phyloP scores from a whole-genome alignment of 2,113 vertebrate species.

The Charadrius vociferus region DNA sequence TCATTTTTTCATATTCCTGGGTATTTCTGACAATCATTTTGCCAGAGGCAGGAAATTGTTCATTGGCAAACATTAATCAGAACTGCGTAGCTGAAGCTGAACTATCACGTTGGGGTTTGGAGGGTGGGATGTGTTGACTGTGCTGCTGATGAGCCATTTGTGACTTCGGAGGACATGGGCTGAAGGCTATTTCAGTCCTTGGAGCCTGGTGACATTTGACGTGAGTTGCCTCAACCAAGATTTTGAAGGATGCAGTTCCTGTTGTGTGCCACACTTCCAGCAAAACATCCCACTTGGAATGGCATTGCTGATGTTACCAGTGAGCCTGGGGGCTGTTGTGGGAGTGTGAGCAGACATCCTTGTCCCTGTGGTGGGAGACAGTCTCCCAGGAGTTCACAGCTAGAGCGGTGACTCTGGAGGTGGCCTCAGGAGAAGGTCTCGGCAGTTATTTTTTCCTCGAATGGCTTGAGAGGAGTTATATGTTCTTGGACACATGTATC shows the following conservation, averaged over 20 bases:
- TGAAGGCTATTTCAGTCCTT: too few species aligned
- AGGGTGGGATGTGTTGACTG: background rate
- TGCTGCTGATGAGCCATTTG: background rate
- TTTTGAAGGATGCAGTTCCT: accelerated
- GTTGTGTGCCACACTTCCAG: accelerated
- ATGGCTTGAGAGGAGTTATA: too few species aligned
- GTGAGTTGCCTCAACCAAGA: background rate
- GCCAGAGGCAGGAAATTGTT: background rate
- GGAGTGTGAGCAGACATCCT: accelerated
- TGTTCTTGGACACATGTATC: background rate
- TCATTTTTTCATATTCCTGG: background rate
- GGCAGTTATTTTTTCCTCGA: background rate
- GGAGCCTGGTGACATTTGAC: background rate
- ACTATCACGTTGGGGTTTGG: background rate
- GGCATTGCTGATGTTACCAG: accelerated
- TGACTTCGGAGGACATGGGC: background rate
- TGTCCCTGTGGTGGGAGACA: background rate
- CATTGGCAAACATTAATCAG: background rate
- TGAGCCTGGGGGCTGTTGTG: background rate
- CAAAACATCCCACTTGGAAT: background rate
- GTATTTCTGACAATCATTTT: background rate
- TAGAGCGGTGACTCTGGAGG: background rate
- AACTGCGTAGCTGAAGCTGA: background rate
- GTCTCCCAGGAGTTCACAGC: background rate
- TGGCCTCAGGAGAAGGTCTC: background rate